Percentiles rank a stretch among this genome's conserved stretches.
These are phyloP conservation scores for Elysia chlorotica DNA, from an alignment of 1,140 invertebrate species.

Conservation along the genomic window DNA sequence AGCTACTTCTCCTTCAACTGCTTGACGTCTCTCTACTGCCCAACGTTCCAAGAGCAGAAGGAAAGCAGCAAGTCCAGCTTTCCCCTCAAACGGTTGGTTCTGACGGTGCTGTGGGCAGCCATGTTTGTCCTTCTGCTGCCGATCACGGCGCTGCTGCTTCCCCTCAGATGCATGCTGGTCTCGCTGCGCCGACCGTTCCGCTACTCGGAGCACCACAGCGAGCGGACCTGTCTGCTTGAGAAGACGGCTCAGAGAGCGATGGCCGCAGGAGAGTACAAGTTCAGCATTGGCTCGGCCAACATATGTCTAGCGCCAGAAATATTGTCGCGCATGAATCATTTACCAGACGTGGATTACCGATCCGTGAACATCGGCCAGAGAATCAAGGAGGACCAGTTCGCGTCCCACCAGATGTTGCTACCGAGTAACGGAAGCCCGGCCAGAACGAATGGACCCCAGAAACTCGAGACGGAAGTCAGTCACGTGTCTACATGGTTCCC, in stretches of 20 bases:
- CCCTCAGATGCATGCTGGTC: slow-evolving; percentile 34
- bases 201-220: slow-evolving; percentile 23
- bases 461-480: too few relatives aligned
- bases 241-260: too few relatives aligned
- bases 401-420: too few relatives aligned
- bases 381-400: slow-evolving; percentile 42
- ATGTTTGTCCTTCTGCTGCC: slow-evolving; percentile 28
- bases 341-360: slow-evolving; percentile 33
- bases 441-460: too few relatives aligned
- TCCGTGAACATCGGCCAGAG: slow-evolving; percentile 39
- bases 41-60: slow-evolving; percentile 30
- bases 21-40: slow-evolving; percentile 21
- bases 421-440: too few relatives aligned
- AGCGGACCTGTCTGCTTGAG: slow-evolving; percentile 13
- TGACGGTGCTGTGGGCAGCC: slow-evolving; percentile 25
- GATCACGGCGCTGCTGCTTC: slow-evolving; percentile 27
- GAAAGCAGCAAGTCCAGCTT: too few relatives aligned
- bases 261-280: slow-evolving; percentile 26
- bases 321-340: slow-evolving; percentile 42
- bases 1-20: slow-evolving; percentile 11
- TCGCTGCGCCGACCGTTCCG: slow-evolving; percentile 32
- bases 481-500: slow-evolving; percentile 41
- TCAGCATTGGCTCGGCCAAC: slow-evolving; percentile 39
- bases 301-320: slow-evolving; percentile 47
- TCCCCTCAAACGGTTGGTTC: slow-evolving; percentile 11